A percentile compares a stretch with the other conserved stretches of the same genome.
These are phyloP conservation scores for Ommatoiulus sabulosus DNA, from an alignment of 2,888 invertebrate genomes.

Conservation along the genomic window DNA sequence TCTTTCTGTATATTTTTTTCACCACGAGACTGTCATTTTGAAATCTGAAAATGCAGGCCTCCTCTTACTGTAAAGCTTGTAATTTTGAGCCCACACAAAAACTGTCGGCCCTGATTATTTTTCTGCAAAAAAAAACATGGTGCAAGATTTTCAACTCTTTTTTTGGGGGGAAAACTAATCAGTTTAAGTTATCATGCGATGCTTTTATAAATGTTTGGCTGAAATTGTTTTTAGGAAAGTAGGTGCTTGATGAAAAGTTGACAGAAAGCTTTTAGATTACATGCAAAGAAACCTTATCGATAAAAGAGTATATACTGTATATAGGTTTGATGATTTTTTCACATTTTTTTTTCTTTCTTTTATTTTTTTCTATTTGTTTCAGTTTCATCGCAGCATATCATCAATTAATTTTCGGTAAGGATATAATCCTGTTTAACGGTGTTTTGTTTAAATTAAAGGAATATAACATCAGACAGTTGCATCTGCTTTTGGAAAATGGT, in stretches of 20 bases:
- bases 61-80: slow-evolving; percentile 38
- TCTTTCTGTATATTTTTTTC: not conserved
- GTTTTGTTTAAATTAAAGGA: no score
- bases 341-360: not conserved
- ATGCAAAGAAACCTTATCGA: slow-evolving; percentile 17
- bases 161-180: not conserved
- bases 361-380: not conserved
- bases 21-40: slow-evolving; percentile 11
- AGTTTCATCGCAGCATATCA: not conserved
- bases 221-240: slow-evolving; percentile 46
- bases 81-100: slow-evolving; percentile 47
- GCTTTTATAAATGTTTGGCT: slow-evolving; percentile 28
- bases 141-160: slow-evolving; percentile 36
- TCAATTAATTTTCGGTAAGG: not conserved
- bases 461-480: not conserved
- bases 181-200: slow-evolving; percentile 27
- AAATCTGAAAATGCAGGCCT: slow-evolving; percentile 33
- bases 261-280: slow-evolving; percentile 45
- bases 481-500: not conserved
- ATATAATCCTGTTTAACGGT: no score
- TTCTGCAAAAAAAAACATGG: not conserved
- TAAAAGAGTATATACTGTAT: not conserved
- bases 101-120: slow-evolving; percentile 40
- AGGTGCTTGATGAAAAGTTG: slow-evolving; percentile 47
- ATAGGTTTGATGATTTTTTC: not conserved